Conservation (phyloP, 2,797 vertebrate genomes). For the Pempheris klunzingeri region DNA sequence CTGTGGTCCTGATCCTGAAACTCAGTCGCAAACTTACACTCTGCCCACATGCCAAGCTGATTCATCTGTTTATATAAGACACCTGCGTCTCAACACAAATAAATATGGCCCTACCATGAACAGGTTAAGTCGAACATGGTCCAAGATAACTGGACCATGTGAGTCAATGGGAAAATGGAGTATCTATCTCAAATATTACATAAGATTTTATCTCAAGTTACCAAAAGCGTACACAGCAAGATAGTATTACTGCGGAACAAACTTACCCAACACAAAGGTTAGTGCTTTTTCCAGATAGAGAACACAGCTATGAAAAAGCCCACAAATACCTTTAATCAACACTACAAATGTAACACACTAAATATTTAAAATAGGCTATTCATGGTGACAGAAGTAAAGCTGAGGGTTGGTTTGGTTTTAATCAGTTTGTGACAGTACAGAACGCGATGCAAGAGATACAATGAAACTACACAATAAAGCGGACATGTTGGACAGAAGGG, state of each 20-base stretch:
- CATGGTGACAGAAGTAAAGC: not conserved
- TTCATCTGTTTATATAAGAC: conserved; percentile 52
- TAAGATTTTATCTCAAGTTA: conserved; percentile 25
- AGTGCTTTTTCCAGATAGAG: not conserved
- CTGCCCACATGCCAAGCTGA: conserved; percentile 41
- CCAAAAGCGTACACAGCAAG: conserved; percentile 13
- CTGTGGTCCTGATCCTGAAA: conserved; percentile 17
- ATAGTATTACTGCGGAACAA: conserved; percentile 10
- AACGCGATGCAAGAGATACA: conserved; percentile 20
- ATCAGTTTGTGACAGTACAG: conserved; percentile 15
- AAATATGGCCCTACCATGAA: conserved; percentile 10
- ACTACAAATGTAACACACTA: not conserved
- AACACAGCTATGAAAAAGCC: not conserved
- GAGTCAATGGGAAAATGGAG: conserved; percentile 9
- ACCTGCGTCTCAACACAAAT: conserved; percentile 7
- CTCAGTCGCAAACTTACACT: conserved; percentile 36
- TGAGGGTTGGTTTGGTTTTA: not conserved
- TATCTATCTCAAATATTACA: conserved; percentile 12
- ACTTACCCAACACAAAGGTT: not conserved
- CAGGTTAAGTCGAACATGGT: not conserved
- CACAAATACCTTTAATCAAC: not conserved
- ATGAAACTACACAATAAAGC: conserved; percentile 12
- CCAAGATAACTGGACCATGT: not conserved
- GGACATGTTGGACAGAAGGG: conserved; percentile 3
- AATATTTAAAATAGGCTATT: not conserved